Percentiles rank a stretch among this genome's conserved stretches.
Evolutionary conservation across 1,140 invertebrate genomes (phyloP).

Genomic region (Neoseiulus cucumeris): DNA sequence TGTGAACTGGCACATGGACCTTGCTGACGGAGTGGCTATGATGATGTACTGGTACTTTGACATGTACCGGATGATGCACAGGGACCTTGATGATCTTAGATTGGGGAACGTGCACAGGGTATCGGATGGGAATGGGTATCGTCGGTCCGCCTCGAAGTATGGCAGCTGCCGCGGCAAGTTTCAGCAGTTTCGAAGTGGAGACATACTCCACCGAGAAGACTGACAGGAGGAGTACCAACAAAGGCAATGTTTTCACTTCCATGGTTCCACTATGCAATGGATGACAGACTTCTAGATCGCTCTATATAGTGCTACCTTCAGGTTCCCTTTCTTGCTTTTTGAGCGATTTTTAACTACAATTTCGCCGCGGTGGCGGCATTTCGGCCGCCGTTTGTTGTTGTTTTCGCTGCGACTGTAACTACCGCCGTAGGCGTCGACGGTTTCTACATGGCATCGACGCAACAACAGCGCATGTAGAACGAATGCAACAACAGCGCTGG

Average conservation of each 20-base stretch:
- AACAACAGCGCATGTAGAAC: too few relatives aligned
- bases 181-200: not conserved
- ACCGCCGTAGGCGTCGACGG: too few relatives aligned
- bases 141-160: not conserved
- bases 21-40: not conserved
- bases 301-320: too few relatives aligned
- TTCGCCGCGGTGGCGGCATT: too few relatives aligned
- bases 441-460: too few relatives aligned
- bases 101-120: not conserved
- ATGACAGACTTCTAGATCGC: too few relatives aligned
- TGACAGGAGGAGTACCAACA: not conserved
- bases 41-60: not conserved
- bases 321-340: too few relatives aligned
- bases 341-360: too few relatives aligned
- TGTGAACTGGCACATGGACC: not conserved
- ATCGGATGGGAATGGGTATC: not conserved
- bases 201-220: not conserved
- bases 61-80: not conserved
- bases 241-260: not conserved
- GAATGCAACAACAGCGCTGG: too few relatives aligned
- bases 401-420: too few relatives aligned
- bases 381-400: too few relatives aligned
- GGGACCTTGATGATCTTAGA: not conserved
- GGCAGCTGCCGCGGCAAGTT: not conserved
- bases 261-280: not conserved